Base-by-base conservation (phyloP, 2,888 invertebrate genomes). In the Euproctis similis region DNA sequence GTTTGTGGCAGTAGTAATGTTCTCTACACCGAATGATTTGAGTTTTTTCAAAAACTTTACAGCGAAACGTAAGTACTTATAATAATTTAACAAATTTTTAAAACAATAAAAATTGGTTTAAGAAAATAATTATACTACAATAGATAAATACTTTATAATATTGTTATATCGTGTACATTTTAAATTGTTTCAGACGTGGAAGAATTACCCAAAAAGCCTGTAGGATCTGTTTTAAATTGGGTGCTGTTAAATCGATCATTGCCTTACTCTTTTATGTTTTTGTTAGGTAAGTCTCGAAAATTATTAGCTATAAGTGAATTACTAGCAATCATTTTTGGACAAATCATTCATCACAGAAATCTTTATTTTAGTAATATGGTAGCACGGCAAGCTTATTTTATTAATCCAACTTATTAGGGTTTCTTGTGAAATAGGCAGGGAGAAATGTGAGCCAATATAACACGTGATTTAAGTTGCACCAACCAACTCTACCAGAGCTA, bases 251-350 rank as follows among this genome's bases (percentile, higher is more conserved):
- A 73, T 28, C 21, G 30, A 2, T 10, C 18, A 2, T 40, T 80
- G 53, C 72, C 81, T 0, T 81, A 51, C 37, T 67, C 69, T 26
- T 81, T 78, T 28, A 64, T 59, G 42, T 77, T 77, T 40, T 49
- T 80, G 13, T 51, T 78, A 10, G 78, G 78, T 77, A 35, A 24
- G n/a, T n/a, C n/a, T n/a, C n/a, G n/a, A n/a, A n/a, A n/a, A n/a
- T n/a, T n/a, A n/a, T n/a, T n/a, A n/a, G n/a, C n/a, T n/a, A n/a
- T n/a, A n/a, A n/a, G n/a, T n/a, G n/a, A n/a, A n/a, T n/a, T n/a
- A n/a, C n/a, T n/a, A n/a, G n/a, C n/a, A n/a, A n/a, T n/a, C n/a
- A n/a, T n/a, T n/a, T n/a, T n/a, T n/a, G n/a, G n/a, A n/a, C n/a
- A n/a, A n/a, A n/a, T n/a, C n/a, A n/a, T n/a, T n/a, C n/a, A n/a